Base-by-base conservation (phyloP, 2,113 vertebrate species). In the Dasyprocta punctata region DNA sequence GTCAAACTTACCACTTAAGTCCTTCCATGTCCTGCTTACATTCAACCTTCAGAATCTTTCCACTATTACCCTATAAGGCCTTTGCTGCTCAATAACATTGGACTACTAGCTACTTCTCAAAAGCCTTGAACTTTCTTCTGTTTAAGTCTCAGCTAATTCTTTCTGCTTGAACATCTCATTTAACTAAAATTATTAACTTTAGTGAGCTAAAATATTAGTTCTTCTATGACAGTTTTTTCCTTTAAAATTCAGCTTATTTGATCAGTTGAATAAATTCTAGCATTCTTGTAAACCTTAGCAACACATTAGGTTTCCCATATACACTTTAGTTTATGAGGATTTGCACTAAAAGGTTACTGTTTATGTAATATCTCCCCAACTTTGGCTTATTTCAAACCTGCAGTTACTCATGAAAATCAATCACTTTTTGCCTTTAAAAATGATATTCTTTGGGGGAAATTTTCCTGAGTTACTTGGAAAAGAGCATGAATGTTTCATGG, bases 381-480 rank as follows among this genome's bases (percentile, higher is more conserved):
- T 60, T 44, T 83, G 58, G 9, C 36, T 85, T 75, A 60, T 81
- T 54, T 30, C 38, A 54, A 73, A 80, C 6, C 1, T 47, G 3
- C 26, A 47, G 81, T 28, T 49, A 26, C 7, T 38, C 7, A 69
- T 30, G 10, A 63, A 89, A 93, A 33, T 12, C 71, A 61, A n/a
- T 69, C 2, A 30, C 67, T 81, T 69, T 93, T 5, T 95, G n/a
- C 26, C 71, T 96, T 38, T 96, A 95, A 69, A 92, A 91, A 88
- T 49, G 28, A 56, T 65, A 82, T 36, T 49, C 19, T 52, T 61
- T 56, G 60, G 56, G 56, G 2, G 92, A 86, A 75, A 4, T 86
- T 89, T 94, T 97, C 14, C 89, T 14, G 22, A 69, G 71, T 85
- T 77, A 83, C 88, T 95, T 94, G 47, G 65, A 90, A 44, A 95